Percentiles rank a stretch among this genome's conserved stretches.
Evolutionary conservation across 2,888 invertebrate genomes (phyloP).

Genomic region (Drosophila mimetica): DNA sequence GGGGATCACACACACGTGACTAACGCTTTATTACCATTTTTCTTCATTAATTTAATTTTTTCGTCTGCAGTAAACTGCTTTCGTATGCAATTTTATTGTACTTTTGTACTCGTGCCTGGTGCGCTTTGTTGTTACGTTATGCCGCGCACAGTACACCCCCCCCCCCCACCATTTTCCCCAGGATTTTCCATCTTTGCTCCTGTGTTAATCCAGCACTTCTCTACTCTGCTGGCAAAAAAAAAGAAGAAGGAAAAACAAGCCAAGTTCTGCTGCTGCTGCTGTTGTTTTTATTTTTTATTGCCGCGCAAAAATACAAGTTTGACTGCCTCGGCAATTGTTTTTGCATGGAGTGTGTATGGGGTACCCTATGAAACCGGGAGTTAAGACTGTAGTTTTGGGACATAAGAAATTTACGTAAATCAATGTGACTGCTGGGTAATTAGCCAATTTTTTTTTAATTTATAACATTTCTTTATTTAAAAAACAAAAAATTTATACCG

Average conservation of each 20-base stretch:
- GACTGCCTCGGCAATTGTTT: slow-evolving; percentile 50
- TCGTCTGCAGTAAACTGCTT: slow-evolving; percentile 80
- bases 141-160: slow-evolving; percentile 27
- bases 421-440: neutral
- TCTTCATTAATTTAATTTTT: slow-evolving; percentile 79
- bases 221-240: neutral
- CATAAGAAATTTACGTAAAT: neutral
- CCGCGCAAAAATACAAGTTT: slow-evolving; percentile 80
- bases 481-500: too few species aligned
- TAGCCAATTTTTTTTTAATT: neutral
- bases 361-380: slow-evolving; percentile 5
- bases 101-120: slow-evolving; percentile 79
- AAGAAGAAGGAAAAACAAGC: slow-evolving; percentile 12
- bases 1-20: slow-evolving; percentile 70
- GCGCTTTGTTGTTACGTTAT: slow-evolving; percentile 77
- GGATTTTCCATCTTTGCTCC: slow-evolving; percentile 28
- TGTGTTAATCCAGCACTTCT: slow-evolving; percentile 64
- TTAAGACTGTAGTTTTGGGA: neutral
- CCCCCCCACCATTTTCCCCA: neutral
- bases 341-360: slow-evolving; percentile 25
- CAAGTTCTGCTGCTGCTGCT: slow-evolving; percentile 39
- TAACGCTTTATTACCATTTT: slow-evolving; percentile 80
- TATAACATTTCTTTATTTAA: neutral
- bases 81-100: slow-evolving; percentile 81
- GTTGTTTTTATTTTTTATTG: slow-evolving; percentile 72